A percentile compares a stretch with the other conserved stretches of the same genome.
Evolutionary conservation across 2,888 invertebrate species (phyloP).

Genomic region (Fissipunctia ypsillon): DNA sequence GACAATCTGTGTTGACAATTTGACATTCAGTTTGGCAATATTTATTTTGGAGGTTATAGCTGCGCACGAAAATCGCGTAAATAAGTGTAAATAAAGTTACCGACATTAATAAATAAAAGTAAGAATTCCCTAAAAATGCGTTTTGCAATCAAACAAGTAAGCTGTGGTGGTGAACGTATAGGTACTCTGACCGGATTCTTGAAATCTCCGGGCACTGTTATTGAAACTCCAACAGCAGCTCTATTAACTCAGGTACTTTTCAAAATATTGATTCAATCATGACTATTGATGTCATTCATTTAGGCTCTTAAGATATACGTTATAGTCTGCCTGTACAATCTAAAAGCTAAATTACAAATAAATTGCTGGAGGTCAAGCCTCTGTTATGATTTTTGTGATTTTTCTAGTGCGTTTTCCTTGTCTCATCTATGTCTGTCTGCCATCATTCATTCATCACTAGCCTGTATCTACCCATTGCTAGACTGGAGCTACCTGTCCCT

Average conservation of each 20-base stretch:
- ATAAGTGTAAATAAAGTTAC: conserved; percentile 43
- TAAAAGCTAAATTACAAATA: neutral
- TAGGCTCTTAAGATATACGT: neutral
- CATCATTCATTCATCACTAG: neutral
- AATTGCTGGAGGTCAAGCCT: neutral
- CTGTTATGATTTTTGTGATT: too few relatives aligned
- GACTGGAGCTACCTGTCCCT: neutral
- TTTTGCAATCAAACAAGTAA: conserved; percentile 91
- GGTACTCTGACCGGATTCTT: conserved; percentile 92
- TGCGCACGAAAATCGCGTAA: conserved; percentile 43
- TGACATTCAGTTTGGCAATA: conserved; percentile 6
- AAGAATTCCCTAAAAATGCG: conserved; percentile 90
- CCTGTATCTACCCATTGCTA: neutral
- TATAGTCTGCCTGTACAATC: neutral
- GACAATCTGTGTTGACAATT: too few relatives aligned
- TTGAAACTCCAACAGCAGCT: conserved; percentile 94
- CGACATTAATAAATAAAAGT: neutral
- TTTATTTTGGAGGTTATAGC: conserved; percentile 49
- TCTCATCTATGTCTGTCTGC: neutral
- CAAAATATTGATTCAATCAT: conserved; percentile 23
- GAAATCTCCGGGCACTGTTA: conserved; percentile 87
- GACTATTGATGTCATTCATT: neutral
- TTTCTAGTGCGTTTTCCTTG: neutral
- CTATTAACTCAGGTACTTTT: conserved; percentile 93
- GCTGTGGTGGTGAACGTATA: conserved; percentile 91